Percentiles rank a stretch among this genome's conserved stretches.
These are phyloP conservation scores for Hesperophylax magnus DNA, from an alignment of 1,140 invertebrate genomes.

Conservation along the genomic window DNA sequence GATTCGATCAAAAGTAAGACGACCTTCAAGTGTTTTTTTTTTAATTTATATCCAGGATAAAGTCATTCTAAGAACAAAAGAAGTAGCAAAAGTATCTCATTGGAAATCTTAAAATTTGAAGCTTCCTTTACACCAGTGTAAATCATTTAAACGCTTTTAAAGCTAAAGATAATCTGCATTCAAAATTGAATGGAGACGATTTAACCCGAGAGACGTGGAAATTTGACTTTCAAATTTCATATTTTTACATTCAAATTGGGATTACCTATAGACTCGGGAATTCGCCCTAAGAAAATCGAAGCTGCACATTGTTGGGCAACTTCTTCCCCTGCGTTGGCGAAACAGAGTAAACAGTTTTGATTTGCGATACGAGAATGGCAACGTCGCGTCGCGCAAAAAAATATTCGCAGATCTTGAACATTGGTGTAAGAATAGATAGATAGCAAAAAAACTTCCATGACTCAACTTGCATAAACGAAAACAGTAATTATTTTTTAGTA, in stretches of 20 bases:
- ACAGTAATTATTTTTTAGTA: no score
- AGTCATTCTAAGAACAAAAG: no score
- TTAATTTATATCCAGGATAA: no score
- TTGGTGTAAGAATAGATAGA: no score
- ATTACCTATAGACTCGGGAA: neutral
- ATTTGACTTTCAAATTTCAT: slow-evolving; percentile 30
- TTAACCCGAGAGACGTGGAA: neutral
- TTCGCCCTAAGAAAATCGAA: neutral
- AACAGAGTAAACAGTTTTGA: neutral
- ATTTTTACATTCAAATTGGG: slow-evolving; percentile 21
- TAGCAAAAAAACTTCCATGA: no score
- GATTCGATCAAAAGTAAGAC: no score
- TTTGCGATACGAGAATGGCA: neutral
- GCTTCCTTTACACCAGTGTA: neutral
- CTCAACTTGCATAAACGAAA: no score
- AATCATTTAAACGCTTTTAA: neutral
- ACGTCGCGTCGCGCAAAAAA: neutral
- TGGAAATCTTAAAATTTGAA: no score
- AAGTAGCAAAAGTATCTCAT: no score
- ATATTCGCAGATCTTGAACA: no score
- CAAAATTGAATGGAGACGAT: neutral
- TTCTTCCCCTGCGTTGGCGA: neutral
- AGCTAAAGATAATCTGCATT: neutral
- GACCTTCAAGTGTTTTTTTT: no score
- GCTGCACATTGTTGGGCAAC: neutral